A percentile compares a stretch with the other conserved stretches of the same genome.
Evolutionary conservation across 2,888 invertebrate genomes (phyloP).

Genomic region (Eupithecia pulchellata): DNA sequence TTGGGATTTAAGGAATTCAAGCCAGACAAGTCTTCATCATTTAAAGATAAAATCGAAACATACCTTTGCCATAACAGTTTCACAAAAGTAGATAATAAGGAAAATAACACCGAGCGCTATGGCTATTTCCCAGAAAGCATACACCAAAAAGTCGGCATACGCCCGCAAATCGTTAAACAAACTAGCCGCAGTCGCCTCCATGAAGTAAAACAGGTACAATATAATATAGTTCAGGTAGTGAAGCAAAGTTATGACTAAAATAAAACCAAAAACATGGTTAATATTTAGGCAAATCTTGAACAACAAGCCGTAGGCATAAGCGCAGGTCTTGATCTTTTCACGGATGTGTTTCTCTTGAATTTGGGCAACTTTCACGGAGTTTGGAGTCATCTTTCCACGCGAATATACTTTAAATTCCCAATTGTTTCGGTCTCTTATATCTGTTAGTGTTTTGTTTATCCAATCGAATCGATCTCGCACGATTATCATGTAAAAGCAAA

Average conservation of each 20-base stretch:
- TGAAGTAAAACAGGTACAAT: conserved; percentile 69
- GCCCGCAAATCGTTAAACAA: conserved; percentile 61
- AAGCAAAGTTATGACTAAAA: conserved; percentile 56
- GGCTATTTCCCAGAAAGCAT: conserved; percentile 64
- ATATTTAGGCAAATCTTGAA: conserved; percentile 51
- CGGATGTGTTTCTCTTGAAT: conserved; percentile 59
- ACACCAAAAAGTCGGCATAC: conserved; percentile 62
- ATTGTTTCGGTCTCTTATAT: conserved; percentile 54
- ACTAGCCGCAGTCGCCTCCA: conserved; percentile 72
- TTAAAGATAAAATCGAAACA: background rate
- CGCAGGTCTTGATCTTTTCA: conserved; percentile 63
- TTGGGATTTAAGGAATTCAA: no score
- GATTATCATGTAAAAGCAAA: conserved; percentile 55
- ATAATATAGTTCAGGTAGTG: conserved; percentile 56
- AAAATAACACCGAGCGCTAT: conserved; percentile 57
- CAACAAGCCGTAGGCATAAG: conserved; percentile 62
- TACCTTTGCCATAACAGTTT: conserved; percentile 53
- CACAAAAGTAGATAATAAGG: conserved; percentile 58
- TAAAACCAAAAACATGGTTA: conserved; percentile 58
- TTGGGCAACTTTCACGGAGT: conserved; percentile 48
- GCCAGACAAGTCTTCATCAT: background rate
- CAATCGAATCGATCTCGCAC: conserved; percentile 58
- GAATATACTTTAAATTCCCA: conserved; percentile 57
- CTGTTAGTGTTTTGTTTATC: conserved; percentile 59
- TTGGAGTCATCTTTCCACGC: conserved; percentile 47